A percentile compares a stretch with the other conserved stretches of the same genome.
These are phyloP conservation scores for Anthophora plumipes DNA, from an alignment of 2,888 invertebrate genomes.

Conservation along the genomic window DNA sequence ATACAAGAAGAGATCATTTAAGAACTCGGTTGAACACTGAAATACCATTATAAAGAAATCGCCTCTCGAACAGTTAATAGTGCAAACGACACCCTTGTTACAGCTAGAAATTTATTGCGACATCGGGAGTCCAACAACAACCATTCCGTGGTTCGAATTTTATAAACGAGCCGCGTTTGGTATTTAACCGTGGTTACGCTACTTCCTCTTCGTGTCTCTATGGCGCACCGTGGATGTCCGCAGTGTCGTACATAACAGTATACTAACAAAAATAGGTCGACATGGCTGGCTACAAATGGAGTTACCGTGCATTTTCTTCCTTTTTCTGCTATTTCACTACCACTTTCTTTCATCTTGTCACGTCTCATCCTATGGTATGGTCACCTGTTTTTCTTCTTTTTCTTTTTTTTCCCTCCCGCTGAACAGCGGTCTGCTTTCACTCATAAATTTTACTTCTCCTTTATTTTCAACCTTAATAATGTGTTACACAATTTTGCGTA, in stretches of 20 bases:
- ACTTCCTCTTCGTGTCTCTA: conserved; percentile 7
- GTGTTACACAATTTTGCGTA: too few species aligned
- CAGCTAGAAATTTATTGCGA: conserved; percentile 41
- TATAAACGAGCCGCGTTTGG: conserved; percentile 46
- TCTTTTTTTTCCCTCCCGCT: too few species aligned
- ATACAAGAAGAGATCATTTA: background rate
- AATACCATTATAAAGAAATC: conserved; percentile 26
- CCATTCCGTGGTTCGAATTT: conserved; percentile 42
- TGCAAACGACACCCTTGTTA: background rate
- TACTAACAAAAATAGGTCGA: conserved; percentile 40
- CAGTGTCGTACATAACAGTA: conserved; percentile 5
- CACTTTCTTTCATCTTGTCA: conserved; percentile 10
- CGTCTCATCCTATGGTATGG: conserved; percentile 1
- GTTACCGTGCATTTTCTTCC: conserved; percentile 15
- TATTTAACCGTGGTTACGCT: conserved; percentile 34
- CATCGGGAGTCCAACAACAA: conserved; percentile 38
- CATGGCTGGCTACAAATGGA: conserved; percentile 26
- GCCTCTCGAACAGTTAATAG: conserved; percentile 14
- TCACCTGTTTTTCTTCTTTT: conserved; percentile 16
- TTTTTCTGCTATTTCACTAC: background rate
- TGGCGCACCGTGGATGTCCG: conserved; percentile 10
- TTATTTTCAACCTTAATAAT: background rate
- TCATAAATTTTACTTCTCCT: background rate
- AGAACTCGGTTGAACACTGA: background rate
- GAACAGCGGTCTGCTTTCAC: background rate